Evolutionary conservation across 2,888 invertebrate genomes (phyloP).

Genomic region (Hofmannophila pseudospretella): DNA sequence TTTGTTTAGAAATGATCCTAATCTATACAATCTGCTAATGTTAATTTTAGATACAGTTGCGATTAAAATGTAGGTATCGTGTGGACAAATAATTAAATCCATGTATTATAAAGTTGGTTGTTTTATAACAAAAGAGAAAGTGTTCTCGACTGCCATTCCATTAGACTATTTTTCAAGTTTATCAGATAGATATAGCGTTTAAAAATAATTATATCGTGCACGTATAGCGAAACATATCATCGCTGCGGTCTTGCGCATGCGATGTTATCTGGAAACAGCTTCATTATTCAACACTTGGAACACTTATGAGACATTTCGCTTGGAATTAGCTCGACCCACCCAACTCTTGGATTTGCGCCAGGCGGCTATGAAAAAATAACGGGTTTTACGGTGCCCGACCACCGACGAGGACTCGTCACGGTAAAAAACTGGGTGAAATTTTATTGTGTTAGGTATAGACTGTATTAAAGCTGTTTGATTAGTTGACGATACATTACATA

Average conservation of each 20-base stretch:
- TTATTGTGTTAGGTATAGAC: too few relatives aligned
- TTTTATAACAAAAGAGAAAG: slow-evolving; percentile 3
- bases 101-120: too few relatives aligned
- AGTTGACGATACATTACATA: too few relatives aligned
- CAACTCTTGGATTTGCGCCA: slow-evolving; percentile 58
- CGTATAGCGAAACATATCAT: slow-evolving; percentile 1
- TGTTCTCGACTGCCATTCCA: background rate
- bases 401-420: slow-evolving; percentile 1
- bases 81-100: too few relatives aligned
- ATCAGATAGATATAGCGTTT: slow-evolving; percentile 2
- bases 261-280: slow-evolving; percentile 18
- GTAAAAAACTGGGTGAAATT: too few relatives aligned
- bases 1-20: too few relatives aligned
- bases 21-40: too few relatives aligned
- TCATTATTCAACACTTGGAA: slow-evolving; percentile 47
- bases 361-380: slow-evolving; percentile 46
- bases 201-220: slow-evolving; percentile 9
- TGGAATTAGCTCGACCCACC: slow-evolving; percentile 62
- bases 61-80: too few relatives aligned
- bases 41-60: too few relatives aligned
- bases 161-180: background rate
- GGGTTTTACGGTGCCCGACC: slow-evolving; percentile 25
- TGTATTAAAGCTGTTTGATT: too few relatives aligned
- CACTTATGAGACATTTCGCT: slow-evolving; percentile 64
- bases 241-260: slow-evolving; percentile 6